Percentiles rank a stretch among this genome's conserved stretches.
phyloP scores from a whole-genome alignment of 2,113 vertebrate genomes.

The Malurus melanocephalus region DNA sequence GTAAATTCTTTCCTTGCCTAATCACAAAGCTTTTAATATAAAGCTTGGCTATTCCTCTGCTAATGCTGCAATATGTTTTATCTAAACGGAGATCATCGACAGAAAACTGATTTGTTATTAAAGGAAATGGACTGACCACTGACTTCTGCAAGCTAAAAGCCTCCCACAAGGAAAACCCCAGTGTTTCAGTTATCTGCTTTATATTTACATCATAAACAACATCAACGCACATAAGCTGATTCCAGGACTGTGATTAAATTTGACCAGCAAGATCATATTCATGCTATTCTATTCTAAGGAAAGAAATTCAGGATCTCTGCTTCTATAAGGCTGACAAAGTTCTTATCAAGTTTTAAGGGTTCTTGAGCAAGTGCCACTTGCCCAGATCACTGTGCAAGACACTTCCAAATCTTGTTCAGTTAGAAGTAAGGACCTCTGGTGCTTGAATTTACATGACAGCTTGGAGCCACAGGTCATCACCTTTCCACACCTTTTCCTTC shows the following conservation, averaged over 20 bases:
- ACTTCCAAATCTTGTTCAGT: neutral
- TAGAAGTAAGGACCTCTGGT: neutral
- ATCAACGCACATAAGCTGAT: neutral
- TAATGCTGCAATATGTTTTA: neutral
- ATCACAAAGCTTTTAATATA: neutral
- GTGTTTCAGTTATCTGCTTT: neutral
- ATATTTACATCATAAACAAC: slow-evolving; percentile 15
- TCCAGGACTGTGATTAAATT: neutral
- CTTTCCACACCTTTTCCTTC: neutral
- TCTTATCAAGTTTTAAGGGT: neutral
- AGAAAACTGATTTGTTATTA: neutral
- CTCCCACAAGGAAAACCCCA: neutral
- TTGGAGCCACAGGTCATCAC: neutral
- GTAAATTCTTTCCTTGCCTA: neutral
- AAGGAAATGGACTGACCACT: neutral
- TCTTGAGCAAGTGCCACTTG: neutral
- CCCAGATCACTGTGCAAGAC: neutral
- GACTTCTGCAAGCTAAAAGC: neutral
- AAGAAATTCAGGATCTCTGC: neutral
- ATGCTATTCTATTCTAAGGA: neutral
- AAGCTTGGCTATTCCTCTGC: neutral
- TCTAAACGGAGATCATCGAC: neutral
- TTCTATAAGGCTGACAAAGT: neutral
- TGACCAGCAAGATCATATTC: neutral
- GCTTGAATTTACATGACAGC: neutral